Evolutionary conservation across 1,140 invertebrate genomes (phyloP).

Genomic region (Callitettix versicolor): DNA sequence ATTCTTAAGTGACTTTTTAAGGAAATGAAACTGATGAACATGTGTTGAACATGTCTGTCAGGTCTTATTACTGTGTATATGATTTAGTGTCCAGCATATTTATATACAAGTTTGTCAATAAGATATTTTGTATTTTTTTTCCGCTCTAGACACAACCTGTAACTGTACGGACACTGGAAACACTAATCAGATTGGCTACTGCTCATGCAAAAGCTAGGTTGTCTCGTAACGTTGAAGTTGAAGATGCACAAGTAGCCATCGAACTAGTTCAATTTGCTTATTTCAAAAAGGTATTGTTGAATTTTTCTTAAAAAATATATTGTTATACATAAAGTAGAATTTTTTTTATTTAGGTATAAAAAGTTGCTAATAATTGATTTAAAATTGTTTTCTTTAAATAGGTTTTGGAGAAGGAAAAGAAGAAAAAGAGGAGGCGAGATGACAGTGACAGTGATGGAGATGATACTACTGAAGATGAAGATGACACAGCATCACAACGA

Average conservation of each 20-base stretch:
- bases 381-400: neutral
- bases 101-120: no score
- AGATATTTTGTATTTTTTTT: slow-evolving; percentile 15
- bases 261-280: slow-evolving; percentile 95
- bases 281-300: slow-evolving; percentile 82
- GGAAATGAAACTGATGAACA: no score
- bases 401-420: slow-evolving; percentile 21
- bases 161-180: slow-evolving; percentile 94
- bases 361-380: neutral
- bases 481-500: slow-evolving; percentile 11
- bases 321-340: neutral
- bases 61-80: no score
- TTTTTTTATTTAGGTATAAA: neutral
- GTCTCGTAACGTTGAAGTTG: slow-evolving; percentile 65
- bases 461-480: slow-evolving; percentile 15
- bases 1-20: no score
- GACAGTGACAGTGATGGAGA: slow-evolving; percentile 22
- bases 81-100: no score
- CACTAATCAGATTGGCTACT: slow-evolving; percentile 91
- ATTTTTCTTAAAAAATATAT: neutral
- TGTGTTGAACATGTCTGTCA: no score
- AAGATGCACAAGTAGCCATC: slow-evolving; percentile 87
- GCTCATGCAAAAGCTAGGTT: slow-evolving; percentile 95
- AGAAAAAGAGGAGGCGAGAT: slow-evolving; percentile 24
- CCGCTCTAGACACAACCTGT: slow-evolving; percentile 84